phyloP scores from a whole-genome alignment of 53 echinoderm and acorn worm species.

The Paracentrotus lividus region DNA sequence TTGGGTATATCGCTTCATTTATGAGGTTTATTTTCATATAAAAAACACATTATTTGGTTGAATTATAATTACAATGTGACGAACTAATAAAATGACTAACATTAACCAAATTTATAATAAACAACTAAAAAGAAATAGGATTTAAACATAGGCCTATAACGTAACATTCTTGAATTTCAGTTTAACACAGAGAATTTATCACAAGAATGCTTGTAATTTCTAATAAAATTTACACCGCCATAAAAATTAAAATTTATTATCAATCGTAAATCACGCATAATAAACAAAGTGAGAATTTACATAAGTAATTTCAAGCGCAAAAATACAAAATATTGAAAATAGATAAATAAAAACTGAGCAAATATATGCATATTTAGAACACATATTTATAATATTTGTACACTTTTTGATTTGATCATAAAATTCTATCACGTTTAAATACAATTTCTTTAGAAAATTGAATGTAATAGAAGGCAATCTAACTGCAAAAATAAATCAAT shows the following conservation, averaged over 20 bases:
- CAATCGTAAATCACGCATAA: neutral
- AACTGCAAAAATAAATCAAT: neutral
- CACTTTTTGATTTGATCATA: neutral
- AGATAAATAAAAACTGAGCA: neutral
- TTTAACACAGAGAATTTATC: neutral
- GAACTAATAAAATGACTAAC: neutral
- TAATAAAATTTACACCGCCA: neutral
- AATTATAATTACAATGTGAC: neutral
- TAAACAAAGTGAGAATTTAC: neutral
- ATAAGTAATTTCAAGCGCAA: neutral
- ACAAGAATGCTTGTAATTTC: too few species aligned
- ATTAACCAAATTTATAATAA: neutral
- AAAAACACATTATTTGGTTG: constrained; percentile 27
- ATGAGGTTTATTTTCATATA: constrained; percentile 38
- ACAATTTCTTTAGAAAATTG: neutral
- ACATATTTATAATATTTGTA: neutral
- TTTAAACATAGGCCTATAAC: neutral
- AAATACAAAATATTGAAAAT: neutral
- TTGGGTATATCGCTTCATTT: neutral
- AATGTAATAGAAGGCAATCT: neutral
- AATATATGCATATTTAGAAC: neutral
- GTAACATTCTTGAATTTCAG: neutral
- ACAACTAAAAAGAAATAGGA: neutral
- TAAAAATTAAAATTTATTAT: neutral
- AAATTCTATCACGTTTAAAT: neutral